Conservation (phyloP, 1,140 invertebrate species). For the Pomacea maculata region DNA sequence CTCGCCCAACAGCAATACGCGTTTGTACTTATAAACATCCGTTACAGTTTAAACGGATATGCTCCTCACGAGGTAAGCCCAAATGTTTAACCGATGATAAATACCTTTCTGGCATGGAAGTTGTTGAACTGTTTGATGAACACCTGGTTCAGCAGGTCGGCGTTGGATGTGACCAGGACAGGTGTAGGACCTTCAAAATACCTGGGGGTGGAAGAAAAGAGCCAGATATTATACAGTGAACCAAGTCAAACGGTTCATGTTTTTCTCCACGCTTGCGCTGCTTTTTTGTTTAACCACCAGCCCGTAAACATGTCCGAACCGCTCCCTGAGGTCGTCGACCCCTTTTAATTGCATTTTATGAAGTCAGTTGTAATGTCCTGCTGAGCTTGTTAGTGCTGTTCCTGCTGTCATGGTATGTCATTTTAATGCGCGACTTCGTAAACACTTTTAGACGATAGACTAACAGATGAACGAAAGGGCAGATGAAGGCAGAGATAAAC, state of each 20-base stretch:
- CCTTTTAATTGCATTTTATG: no score
- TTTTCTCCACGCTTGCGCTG: background rate
- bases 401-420: no score
- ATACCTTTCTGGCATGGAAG: constrained; percentile 65
- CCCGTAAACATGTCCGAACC: background rate
- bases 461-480: background rate
- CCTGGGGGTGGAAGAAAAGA: constrained; percentile 24
- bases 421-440: no score
- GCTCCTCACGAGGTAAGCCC: no score
- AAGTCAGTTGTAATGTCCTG: no score
- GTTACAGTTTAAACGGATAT: background rate
- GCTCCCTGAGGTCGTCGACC: no score
- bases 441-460: no score
- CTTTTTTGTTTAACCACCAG: background rate
- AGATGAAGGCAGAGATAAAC: background rate
- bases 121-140: constrained; percentile 67
- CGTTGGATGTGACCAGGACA: constrained; percentile 64
- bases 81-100: background rate
- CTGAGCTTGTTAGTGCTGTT: no score
- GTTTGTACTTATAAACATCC: background rate
- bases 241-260: background rate
- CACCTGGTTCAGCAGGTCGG: constrained; percentile 63
- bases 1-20: background rate
- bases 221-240: background rate
- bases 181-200: constrained; percentile 63